Evolutionary conservation across 2,113 vertebrate genomes (phyloP).

Genomic region (Pelvicachromis taeniatus): DNA sequence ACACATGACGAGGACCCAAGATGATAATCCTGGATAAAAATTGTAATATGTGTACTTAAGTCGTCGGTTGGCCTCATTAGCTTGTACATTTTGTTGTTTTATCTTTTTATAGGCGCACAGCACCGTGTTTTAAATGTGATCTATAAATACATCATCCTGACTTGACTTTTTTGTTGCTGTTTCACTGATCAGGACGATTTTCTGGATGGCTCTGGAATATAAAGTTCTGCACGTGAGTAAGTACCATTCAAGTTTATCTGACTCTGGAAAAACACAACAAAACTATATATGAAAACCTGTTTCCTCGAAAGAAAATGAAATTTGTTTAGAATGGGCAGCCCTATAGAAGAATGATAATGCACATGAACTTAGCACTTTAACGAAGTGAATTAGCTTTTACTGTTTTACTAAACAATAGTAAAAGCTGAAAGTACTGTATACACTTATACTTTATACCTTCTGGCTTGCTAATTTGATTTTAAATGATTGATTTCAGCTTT

Average conservation of each 20-base stretch:
- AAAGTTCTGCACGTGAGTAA: background rate
- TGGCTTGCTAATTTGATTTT: background rate
- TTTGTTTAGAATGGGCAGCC: background rate
- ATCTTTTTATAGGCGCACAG: no score
- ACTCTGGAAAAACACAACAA: background rate
- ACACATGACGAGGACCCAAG: no score
- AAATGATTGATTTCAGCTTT: rapidly evolving
- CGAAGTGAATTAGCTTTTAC: background rate
- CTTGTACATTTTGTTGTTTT: no score
- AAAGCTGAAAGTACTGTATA: background rate
- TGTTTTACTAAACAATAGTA: background rate
- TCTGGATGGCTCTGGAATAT: no score
- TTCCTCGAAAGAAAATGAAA: background rate
- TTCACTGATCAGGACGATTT: background rate
- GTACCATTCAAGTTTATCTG: background rate
- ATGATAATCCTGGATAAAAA: no score
- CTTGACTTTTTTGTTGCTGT: background rate
- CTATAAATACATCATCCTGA: background rate
- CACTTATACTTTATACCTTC: background rate
- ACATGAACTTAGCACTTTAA: background rate
- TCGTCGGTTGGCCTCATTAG: no score
- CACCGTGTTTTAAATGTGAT: background rate
- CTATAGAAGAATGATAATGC: rapidly evolving
- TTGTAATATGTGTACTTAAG: no score
- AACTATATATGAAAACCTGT: background rate